Percentiles rank a stretch among this genome's conserved stretches.
Evolutionary conservation across 2,888 invertebrate species (phyloP).

Genomic region (Parnassius apollo): DNA sequence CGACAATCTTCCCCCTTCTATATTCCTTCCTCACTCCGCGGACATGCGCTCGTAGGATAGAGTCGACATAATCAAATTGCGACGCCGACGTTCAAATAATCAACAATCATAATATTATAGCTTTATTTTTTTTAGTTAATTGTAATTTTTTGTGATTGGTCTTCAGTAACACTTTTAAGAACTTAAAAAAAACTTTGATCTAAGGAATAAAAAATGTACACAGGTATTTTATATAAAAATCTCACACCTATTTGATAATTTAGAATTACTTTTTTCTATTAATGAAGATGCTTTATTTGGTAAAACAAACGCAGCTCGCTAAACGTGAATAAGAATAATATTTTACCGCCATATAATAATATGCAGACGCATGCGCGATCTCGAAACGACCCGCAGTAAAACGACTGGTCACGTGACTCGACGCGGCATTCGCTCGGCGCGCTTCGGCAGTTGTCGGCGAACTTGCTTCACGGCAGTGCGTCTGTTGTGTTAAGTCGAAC

Average conservation of each 20-base stretch:
- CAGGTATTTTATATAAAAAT: no score
- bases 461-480: slow-evolving; percentile 50
- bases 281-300: no score
- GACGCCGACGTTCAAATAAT: slow-evolving; percentile 36
- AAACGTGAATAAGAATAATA: slow-evolving; percentile 37
- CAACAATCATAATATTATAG: slow-evolving; percentile 30
- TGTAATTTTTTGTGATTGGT: no score
- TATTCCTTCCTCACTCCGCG: slow-evolving; percentile 41
- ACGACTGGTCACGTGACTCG: slow-evolving; percentile 81
- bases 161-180: no score
- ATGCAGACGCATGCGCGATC: slow-evolving; percentile 70
- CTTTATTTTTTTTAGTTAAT: no score
- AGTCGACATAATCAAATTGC: slow-evolving; percentile 53
- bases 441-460: slow-evolving; percentile 75
- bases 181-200: no score
- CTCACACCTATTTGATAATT: no score
- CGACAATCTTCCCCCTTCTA: slow-evolving; percentile 49
- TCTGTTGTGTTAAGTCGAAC: slow-evolving; percentile 47
- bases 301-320: slow-evolving; percentile 8
- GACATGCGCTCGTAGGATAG: slow-evolving; percentile 60
- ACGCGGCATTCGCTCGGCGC: slow-evolving; percentile 79
- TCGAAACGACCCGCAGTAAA: slow-evolving; percentile 79
- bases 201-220: no score
- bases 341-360: slow-evolving; percentile 67
- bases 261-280: no score